Evolutionary conservation across 1,140 invertebrate genomes (phyloP).

Genomic region (Linepithema humile): DNA sequence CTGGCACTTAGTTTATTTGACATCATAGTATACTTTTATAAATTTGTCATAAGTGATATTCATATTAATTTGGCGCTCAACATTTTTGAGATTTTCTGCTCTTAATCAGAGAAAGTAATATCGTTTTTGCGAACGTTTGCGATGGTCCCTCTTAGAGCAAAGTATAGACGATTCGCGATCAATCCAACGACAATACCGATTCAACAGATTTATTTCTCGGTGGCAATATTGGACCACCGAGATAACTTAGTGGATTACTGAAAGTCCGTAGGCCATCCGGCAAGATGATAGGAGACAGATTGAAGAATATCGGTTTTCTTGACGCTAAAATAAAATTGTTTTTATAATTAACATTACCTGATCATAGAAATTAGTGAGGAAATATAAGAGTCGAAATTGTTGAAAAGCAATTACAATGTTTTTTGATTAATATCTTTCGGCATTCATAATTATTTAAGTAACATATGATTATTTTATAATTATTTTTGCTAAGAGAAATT

Average conservation of each 20-base stretch:
- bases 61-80: slow-evolving; percentile 27
- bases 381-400: too few relatives aligned
- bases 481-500: background rate
- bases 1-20: background rate
- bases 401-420: background rate
- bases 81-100: slow-evolving; percentile 22
- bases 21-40: background rate
- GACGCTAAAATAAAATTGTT: slow-evolving; percentile 66
- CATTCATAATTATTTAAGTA: background rate
- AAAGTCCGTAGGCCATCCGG: slow-evolving; percentile 86
- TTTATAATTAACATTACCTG: slow-evolving; percentile 20
- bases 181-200: slow-evolving; percentile 90
- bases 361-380: too few relatives aligned
- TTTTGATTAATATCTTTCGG: background rate
- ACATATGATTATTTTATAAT: background rate
- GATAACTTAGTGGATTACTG: slow-evolving; percentile 89
- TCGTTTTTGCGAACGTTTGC: background rate
- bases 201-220: slow-evolving; percentile 86
- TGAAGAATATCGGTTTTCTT: slow-evolving; percentile 69
- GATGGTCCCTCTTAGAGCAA: background rate
- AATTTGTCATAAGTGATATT: background rate
- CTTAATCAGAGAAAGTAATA: background rate
- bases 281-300: slow-evolving; percentile 84
- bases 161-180: slow-evolving; percentile 60
- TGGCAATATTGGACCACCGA: slow-evolving; percentile 87